Evolutionary conservation across 2,113 vertebrate genomes (phyloP), one percentile per base, ranked within the genome.

Genomic region (Boleophthalmus pectinirostris): DNA sequence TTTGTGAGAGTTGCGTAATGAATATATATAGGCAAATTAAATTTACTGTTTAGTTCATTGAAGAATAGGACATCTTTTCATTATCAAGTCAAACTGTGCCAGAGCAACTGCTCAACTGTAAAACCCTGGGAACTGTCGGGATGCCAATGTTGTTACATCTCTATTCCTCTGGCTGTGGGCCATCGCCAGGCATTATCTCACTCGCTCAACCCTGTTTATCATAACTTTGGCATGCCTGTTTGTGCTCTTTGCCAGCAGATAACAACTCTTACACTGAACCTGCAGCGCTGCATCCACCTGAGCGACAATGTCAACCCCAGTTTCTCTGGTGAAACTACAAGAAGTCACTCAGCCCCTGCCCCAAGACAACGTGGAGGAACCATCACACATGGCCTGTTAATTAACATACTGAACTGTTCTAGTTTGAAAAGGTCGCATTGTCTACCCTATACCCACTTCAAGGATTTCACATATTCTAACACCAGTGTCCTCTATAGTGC

Each of bases 391-490:
- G 56, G 73, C 79, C 57, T 73, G 75, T 83, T 87, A 86, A 92
- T 90, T 83, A 87, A 88, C 82, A 80, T 69, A 79, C 78, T 85
- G 78, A 84, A 79, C 70, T 56, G 56, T 76, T 81, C 70, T 5
- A 35, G 82, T 86, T 87, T 83, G 43, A 74, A 77, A 86, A 78
- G 70, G 72, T 88, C 58, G 73, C 76, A 77, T 81, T 46, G 45
- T 73, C 70, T 73, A 23, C 69, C 78, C 77, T 83, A 29, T 29
- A 78, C 66, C 70, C 73, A 72, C 47, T 68, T 46, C 20, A 74
- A 82, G 56, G 66, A 60, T 79, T 85, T 64, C 68, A 66, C 70
- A 61, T 61, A 68, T 64, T 72, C 66, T 58, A 35, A 68, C 67
- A 80, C 83, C 21, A 11, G 57, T 64, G 20, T 78, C n/a, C 9